Evolutionary conservation across 2,797 vertebrate species (phyloP), one percentile per base, ranked within the genome.

Genomic region (Silurus lanzhouensis): DNA sequence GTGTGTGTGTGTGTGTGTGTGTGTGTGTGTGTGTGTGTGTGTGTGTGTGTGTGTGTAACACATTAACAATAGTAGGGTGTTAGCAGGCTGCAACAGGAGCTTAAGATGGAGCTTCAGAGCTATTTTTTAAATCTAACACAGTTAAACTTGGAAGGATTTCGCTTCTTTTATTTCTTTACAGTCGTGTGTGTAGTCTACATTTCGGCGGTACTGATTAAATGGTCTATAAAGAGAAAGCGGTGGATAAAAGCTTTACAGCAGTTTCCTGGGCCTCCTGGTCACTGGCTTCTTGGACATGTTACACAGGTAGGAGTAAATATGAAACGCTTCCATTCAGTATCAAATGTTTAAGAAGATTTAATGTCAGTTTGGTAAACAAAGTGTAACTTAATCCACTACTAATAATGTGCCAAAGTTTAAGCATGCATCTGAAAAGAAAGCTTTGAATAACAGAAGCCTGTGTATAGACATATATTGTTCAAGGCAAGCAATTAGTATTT

Each of bases 241-340:
- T 75, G 72, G 72, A 75, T 12, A 48, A 46, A 2, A 25, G 72
- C 72, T 2, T 13, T 75, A 6, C 19, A 55, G 48, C 72, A 75
- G 72, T 75, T 75, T 55, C 72, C 72, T 55, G 72, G 72, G 22
- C 72, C 72, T 14, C 72, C 72, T n/a, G 19, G 44, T 55, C 46
- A 75, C 72, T 75, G 72, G 72, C 48, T 75, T 55, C 12, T 75
- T 17, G 72, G 72, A 75, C 72, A 75, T 5, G 48, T 14, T 22
- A 55, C 46, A 75, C 20, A 75, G 72, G 72, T 75, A 75, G 63
- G 63, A 64, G 63, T 13, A 8, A 22, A 64, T 25, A 61, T 52
- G 48, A 52, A 52, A 52, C 48, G 48, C 48, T 52, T 52, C 48
- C 48, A 52, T 52, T 52, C 48, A 52, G 10, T 52, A 52, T 52